These are phyloP conservation scores for Scaptomyza caliginosa DNA, from an alignment of 2,888 invertebrate species.

Conservation along the genomic window DNA sequence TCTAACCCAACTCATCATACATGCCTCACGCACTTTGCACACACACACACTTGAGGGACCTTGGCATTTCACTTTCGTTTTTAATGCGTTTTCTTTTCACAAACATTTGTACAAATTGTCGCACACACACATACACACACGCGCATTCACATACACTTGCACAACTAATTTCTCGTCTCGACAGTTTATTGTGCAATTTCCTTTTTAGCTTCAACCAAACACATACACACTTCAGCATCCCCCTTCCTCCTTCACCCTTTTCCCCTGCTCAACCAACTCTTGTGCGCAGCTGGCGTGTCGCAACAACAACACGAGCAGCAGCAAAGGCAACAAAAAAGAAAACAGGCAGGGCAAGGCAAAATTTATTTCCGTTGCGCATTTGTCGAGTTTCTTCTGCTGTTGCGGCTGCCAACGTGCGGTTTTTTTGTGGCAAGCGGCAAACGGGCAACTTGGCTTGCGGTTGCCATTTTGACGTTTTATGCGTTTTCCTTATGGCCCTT, in stretches of 20 bases:
- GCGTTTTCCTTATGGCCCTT: slow-evolving; percentile 38
- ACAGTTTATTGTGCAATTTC: slow-evolving; percentile 80
- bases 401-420: slow-evolving; percentile 29
- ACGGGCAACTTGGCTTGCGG: slow-evolving; percentile 64
- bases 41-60: slow-evolving; percentile 16
- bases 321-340: not conserved
- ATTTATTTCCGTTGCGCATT: slow-evolving; percentile 73
- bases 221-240: slow-evolving; percentile 2
- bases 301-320: not conserved
- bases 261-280: not conserved
- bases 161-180: slow-evolving; percentile 75
- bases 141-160: slow-evolving; percentile 4
- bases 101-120: slow-evolving; percentile 41
- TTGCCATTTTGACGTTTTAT: slow-evolving; percentile 73
- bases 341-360: slow-evolving; percentile 30
- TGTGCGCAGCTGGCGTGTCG: slow-evolving; percentile 7
- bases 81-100: slow-evolving; percentile 46
- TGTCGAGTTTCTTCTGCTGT: slow-evolving; percentile 52
- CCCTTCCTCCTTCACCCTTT: not conserved
- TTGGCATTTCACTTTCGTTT: slow-evolving; percentile 45
- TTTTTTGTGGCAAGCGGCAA: slow-evolving; percentile 31
- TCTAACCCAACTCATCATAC: not conserved
- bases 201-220: slow-evolving; percentile 26
- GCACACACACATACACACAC: slow-evolving; percentile 7
- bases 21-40: not conserved